Evolutionary conservation across 2,113 vertebrate species (phyloP).

Genomic region (Cyanocitta stelleri): DNA sequence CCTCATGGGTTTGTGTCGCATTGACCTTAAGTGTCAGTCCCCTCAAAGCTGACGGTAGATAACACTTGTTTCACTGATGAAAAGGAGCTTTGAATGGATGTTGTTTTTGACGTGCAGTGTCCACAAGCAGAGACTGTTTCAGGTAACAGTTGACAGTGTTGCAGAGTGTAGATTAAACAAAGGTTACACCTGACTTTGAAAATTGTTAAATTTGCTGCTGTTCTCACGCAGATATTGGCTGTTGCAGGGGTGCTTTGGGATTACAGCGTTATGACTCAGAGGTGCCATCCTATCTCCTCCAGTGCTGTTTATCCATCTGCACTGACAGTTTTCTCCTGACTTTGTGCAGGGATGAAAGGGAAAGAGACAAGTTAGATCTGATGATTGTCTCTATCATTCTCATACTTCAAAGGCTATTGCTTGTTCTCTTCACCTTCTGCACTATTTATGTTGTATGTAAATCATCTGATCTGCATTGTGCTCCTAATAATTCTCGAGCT

Average conservation of each 20-base stretch:
- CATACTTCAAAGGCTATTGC: conserved; percentile 17
- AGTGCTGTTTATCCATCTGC: not conserved
- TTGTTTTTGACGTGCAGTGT: not conserved
- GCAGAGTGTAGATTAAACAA: not conserved
- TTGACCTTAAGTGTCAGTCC: not conserved
- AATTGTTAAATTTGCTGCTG: not conserved
- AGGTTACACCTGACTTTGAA: not conserved
- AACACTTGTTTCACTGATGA: not conserved
- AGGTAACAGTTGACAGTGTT: not conserved
- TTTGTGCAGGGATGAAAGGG: not conserved
- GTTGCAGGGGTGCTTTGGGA: not conserved
- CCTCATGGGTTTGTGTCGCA: fast-evolving
- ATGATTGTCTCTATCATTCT: conserved; percentile 6
- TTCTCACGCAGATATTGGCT: not conserved
- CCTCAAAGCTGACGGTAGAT: not conserved
- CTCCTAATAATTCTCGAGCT: conserved; percentile 16
- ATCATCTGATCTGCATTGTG: not conserved
- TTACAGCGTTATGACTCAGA: not conserved
- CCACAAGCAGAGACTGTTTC: not conserved
- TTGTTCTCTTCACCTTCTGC: not conserved
- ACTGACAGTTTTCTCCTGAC: not conserved
- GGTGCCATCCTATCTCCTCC: not conserved
- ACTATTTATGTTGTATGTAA: conserved; percentile 27
- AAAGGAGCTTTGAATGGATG: not conserved
- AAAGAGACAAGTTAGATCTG: not conserved